Conservation (phyloP, 1,140 invertebrate species). For the Drosophila kanapiae region DNA sequence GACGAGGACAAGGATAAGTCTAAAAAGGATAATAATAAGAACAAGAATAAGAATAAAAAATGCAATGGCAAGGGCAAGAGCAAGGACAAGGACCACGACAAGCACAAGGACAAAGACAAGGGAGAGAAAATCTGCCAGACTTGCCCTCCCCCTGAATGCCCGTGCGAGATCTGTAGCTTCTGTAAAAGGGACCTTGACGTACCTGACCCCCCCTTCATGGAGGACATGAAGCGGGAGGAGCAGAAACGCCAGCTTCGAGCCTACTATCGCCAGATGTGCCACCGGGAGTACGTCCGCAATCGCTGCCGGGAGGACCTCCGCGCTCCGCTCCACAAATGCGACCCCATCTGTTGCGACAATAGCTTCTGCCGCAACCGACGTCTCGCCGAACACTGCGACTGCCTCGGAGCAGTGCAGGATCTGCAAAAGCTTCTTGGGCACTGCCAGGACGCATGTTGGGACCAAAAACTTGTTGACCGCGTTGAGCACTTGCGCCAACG, state of each 20-base stretch:
- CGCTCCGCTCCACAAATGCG: slow-evolving; percentile 24
- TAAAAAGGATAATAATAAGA: neutral
- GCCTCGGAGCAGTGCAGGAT: slow-evolving; percentile 39
- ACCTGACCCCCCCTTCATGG: slow-evolving; percentile 35
- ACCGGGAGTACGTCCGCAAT: slow-evolving; percentile 8
- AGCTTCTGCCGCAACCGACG: slow-evolving; percentile 18
- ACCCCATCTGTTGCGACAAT: slow-evolving; percentile 18
- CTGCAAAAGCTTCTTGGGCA: slow-evolving; percentile 21
- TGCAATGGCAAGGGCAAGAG: neutral
- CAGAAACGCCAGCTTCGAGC: slow-evolving; percentile 20
- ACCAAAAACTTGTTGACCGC: neutral
- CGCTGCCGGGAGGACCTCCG: neutral
- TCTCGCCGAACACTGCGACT: slow-evolving; percentile 30
- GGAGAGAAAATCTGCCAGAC: neutral
- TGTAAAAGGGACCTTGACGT: slow-evolving; percentile 2
- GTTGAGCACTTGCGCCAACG: slow-evolving; percentile 32
- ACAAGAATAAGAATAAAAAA: neutral
- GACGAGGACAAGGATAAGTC: neutral
- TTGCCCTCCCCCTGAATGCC: slow-evolving; percentile 10
- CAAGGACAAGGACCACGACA: neutral
- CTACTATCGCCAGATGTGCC: slow-evolving; percentile 23
- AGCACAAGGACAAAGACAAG: neutral
- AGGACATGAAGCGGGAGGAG: slow-evolving; percentile 32
- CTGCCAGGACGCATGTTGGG: neutral
- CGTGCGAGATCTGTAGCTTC: slow-evolving; percentile 38